A percentile compares a stretch with the other conserved stretches of the same genome.
These are phyloP conservation scores for Drosophila antonietae DNA, from an alignment of 2,888 invertebrate genomes.

Conservation along the genomic window DNA sequence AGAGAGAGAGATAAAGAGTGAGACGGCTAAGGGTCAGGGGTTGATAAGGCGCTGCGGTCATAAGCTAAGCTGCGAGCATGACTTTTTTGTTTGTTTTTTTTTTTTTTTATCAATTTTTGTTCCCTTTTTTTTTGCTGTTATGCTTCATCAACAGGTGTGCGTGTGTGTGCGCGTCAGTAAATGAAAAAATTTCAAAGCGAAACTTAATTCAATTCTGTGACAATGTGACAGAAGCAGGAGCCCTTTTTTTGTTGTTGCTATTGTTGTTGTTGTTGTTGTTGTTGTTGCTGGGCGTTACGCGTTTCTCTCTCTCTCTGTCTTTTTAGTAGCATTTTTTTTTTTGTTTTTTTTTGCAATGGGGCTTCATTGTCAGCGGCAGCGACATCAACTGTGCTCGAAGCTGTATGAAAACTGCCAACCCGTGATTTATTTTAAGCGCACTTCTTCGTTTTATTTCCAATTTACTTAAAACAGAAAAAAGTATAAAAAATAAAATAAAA, in stretches of 20 bases:
- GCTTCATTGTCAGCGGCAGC: slow-evolving; percentile 56
- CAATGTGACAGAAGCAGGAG: slow-evolving; percentile 57
- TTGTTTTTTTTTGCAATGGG: slow-evolving; percentile 4
- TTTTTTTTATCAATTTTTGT: background rate
- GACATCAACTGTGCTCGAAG: slow-evolving; percentile 33
- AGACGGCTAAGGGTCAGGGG: background rate
- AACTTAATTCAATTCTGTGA: slow-evolving; percentile 66
- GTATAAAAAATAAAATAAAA: slow-evolving; percentile 27
- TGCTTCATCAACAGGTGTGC: slow-evolving; percentile 14
- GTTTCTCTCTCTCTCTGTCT: background rate
- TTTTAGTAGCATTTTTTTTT: background rate
- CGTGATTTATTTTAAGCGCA: slow-evolving; percentile 53
- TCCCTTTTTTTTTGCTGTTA: background rate
- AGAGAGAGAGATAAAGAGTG: too few species aligned
- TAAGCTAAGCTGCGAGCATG: slow-evolving; percentile 3
- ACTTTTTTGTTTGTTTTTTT: background rate
- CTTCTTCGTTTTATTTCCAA: slow-evolving; percentile 52
- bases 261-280: background rate
- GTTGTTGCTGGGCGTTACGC: background rate
- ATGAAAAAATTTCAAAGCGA: slow-evolving; percentile 48
- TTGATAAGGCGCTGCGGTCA: background rate
- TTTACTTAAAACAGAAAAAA: slow-evolving; percentile 55
- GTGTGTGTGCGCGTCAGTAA: background rate
- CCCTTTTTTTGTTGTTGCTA: slow-evolving; percentile 32
- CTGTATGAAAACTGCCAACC: slow-evolving; percentile 36